Evolutionary conservation across 1,140 invertebrate genomes (phyloP).

Genomic region (Drosophila tristis): DNA sequence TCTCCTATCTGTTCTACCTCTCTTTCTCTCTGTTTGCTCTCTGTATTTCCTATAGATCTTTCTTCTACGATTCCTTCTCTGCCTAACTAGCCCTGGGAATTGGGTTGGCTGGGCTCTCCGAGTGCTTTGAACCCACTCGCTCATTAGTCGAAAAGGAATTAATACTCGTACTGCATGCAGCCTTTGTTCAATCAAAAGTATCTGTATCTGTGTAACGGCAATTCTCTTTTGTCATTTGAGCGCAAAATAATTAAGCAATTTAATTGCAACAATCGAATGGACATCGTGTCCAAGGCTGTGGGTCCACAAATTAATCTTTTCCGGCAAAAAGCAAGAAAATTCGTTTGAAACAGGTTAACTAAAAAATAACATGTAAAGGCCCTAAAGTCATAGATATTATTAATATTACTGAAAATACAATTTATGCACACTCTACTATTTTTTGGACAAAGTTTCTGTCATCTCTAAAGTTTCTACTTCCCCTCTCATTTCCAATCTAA

Average conservation of each 20-base stretch:
- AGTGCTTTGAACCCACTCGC: slow-evolving; percentile 15
- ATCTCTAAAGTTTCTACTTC: too few species aligned
- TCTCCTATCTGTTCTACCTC: not conserved
- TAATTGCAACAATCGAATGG: slow-evolving; percentile 10
- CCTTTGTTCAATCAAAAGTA: slow-evolving; percentile 8
- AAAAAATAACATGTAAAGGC: not conserved
- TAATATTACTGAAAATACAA: too few species aligned
- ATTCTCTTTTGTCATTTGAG: slow-evolving; percentile 4
- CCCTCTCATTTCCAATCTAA: too few species aligned
- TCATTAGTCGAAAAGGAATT: slow-evolving; percentile 15
- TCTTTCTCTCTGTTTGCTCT: too few species aligned
- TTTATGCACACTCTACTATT: too few species aligned
- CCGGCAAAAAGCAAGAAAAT: slow-evolving; percentile 13
- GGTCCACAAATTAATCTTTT: slow-evolving; percentile 30
- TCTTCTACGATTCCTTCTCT: slow-evolving; percentile 10
- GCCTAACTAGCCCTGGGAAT: slow-evolving; percentile 39
- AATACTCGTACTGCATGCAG: slow-evolving; percentile 11
- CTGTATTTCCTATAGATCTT: too few species aligned
- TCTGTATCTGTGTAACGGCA: slow-evolving; percentile 11
- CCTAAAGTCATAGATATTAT: too few species aligned
- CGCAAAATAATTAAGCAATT: slow-evolving; percentile 31
- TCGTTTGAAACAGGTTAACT: not conserved
- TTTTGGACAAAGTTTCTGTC: too few species aligned
- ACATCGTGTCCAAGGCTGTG: slow-evolving; percentile 2
- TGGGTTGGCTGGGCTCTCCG: slow-evolving; percentile 17